Evolutionary conservation across 2,888 invertebrate species (phyloP), one percentile per base, ranked within the genome.

Genomic region (Nemoura dubitans): DNA sequence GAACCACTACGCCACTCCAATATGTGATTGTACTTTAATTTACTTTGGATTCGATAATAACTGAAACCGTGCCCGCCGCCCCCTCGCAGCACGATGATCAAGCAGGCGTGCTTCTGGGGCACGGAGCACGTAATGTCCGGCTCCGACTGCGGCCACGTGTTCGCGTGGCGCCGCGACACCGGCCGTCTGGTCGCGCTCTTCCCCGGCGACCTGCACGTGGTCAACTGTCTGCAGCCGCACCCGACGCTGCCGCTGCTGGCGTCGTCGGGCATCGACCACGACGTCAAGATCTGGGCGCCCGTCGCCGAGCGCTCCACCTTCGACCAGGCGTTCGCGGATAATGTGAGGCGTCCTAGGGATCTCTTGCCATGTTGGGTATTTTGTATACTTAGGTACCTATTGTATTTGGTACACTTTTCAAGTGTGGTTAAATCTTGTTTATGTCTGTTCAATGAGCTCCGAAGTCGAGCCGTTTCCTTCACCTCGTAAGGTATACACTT

Each of bases 141-240:
- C n/a, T 96, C 96, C 21, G 97, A 97, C 91, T 97, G 97, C 91
- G 97, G 97, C 0, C 96, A 97, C 90, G 95, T 97, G 21, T 97
- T 97, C 90, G 93, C 96, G 59, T 97, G 97, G 97, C 94, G 96
- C 86, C 93, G 95, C 76, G 92, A 94, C 82, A 95, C 95, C 0
- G 95, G 95, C 0, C 93, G 94, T 88, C 91, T 97, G 86, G 94
- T 95, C 43, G 96, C 95, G 94, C 91, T 96, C 0, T 91, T 97
- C 88, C 95, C 96, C 90, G 97, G 96, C 3, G 97, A 97, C 92
- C 94, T 95, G 88, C 97, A 96, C 91, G 95, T 95, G 0, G 97
- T 97, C 83, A 97, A 97, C 92, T 97, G 97, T 90, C 91, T 97
- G 0, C 96, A 96, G 90, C 97, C 97, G 0, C 97, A 97, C 92